These are phyloP conservation scores for Drosophila pectinifera DNA, from an alignment of 1,140 invertebrate genomes.

Conservation along the genomic window DNA sequence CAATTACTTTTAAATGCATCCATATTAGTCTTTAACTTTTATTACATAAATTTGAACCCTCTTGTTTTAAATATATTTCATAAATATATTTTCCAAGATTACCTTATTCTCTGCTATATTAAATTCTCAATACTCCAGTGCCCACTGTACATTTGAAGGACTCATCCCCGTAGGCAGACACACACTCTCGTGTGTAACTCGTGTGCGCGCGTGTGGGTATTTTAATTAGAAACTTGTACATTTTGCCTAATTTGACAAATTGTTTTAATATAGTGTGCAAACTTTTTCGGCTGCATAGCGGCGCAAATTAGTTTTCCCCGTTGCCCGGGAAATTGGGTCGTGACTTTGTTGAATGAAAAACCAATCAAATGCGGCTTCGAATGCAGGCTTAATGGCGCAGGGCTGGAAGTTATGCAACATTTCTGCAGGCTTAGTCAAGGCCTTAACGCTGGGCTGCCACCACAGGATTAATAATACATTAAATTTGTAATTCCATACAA, in stretches of 20 bases:
- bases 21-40: too few species aligned
- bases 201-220: slow-evolving; percentile 45
- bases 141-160: slow-evolving; percentile 8
- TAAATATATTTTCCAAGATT: neutral
- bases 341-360: slow-evolving; percentile 31
- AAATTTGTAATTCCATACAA: slow-evolving; percentile 49
- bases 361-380: slow-evolving; percentile 60
- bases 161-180: slow-evolving; percentile 8
- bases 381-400: slow-evolving; percentile 2
- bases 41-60: too few species aligned
- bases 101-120: too few species aligned
- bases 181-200: neutral
- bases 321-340: slow-evolving; percentile 25
- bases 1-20: too few species aligned
- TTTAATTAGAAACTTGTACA: slow-evolving; percentile 82
- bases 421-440: slow-evolving; percentile 10
- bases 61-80: neutral
- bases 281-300: slow-evolving; percentile 64
- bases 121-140: neutral
- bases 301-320: slow-evolving; percentile 67
- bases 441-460: slow-evolving; percentile 5
- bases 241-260: slow-evolving; percentile 82
- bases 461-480: slow-evolving; percentile 31
- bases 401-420: slow-evolving; percentile 61
- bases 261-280: slow-evolving; percentile 74